These are phyloP conservation scores for Magallana nippona DNA, from an alignment of 2,888 invertebrate species.

Conservation along the genomic window DNA sequence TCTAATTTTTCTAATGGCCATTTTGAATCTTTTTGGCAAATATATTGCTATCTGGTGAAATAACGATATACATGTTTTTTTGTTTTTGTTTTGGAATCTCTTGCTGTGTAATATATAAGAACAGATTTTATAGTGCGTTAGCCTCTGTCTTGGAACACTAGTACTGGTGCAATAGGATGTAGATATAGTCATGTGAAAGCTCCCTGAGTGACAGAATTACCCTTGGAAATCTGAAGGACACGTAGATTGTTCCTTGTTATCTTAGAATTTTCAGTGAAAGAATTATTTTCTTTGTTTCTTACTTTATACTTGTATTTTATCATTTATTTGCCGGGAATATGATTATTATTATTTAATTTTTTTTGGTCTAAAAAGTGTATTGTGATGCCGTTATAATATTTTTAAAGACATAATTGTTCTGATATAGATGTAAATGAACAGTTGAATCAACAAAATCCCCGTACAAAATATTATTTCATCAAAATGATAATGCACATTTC, in stretches of 20 bases:
- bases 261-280: conserved; percentile 3
- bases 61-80: not conserved
- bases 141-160: not conserved
- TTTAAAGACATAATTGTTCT: conserved; percentile 19
- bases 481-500: not conserved
- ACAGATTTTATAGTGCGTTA: not conserved
- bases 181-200: not conserved
- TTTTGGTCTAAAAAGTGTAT: not conserved
- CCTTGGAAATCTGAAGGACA: not conserved
- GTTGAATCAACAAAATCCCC: conserved; percentile 12
- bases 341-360: not conserved
- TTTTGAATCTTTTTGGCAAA: no score
- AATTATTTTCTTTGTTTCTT: not conserved
- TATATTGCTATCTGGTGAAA: not conserved
- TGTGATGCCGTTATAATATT: not conserved
- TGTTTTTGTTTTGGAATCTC: no score
- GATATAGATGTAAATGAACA: conserved; percentile 30
- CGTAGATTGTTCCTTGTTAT: not conserved
- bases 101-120: no score
- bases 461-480: not conserved
- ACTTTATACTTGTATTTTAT: not conserved
- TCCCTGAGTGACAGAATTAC: no score
- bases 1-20: no score
- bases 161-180: conserved; percentile 7
- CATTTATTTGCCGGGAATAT: not conserved